Evolutionary conservation across 1,140 invertebrate genomes (phyloP), one percentile per base, ranked within the genome.

Genomic region (Drosophila nasuta): DNA sequence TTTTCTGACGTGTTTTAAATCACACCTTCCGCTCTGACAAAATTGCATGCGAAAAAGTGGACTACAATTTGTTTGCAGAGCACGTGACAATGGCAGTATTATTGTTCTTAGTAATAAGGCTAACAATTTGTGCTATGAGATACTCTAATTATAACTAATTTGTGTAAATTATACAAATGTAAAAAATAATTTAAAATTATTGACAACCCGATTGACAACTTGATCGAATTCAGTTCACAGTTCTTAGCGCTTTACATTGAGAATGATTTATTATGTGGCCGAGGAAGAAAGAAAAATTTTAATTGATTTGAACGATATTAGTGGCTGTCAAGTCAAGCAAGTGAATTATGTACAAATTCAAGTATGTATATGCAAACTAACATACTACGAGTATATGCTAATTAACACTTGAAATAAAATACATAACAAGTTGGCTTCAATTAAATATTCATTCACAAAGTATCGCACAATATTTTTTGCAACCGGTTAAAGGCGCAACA

Each of bases 221-320:
- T 25, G 20, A 25, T 25, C 20, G 20, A 25, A 25, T 3, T 25
- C 35, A 8, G 20, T 25, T 25, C 20, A 25, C 20, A 25, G 20
- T 25, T 25, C 20, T 20, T 20, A 20, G 20, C 20, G 20, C 20
- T 20, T 20, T 20, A 20, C 20, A 20, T 20, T 20, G 20, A 20
- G 20, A 20, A 38, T 38, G 35, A 38, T 38, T 38, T 38, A 38
- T 38, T 8, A 8, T 8, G 35, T 38, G 35, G 35, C 1, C 35
- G 33, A 33, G 35, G 7, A 38, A 38, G 35, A 10, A 10, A 3
- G 11, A 25, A 46, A 38, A 60, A 73, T 72, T 85, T 30, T 78
- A 85, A 86, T 86, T 81, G 70, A 85, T 86, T 80, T 56, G 41
- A 33, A 56, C 51, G 43, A 72, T 79, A 79, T 79, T 79, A 77